Conservation (phyloP, 2,113 vertebrate genomes). For the Charina bottae region DNA sequence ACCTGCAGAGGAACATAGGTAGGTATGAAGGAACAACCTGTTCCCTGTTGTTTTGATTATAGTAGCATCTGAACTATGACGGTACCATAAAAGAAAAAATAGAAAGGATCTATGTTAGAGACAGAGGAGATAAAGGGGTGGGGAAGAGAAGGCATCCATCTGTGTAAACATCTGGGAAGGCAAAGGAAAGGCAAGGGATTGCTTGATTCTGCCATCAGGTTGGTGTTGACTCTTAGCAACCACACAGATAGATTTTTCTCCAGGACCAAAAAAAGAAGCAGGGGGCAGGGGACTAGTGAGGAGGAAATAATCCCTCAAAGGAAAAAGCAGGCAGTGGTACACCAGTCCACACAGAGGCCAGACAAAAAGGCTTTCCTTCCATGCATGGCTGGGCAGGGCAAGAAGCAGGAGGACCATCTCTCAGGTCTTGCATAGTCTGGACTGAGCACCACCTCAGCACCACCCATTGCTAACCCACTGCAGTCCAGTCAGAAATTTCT, state of each 20-base stretch:
- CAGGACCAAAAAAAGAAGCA: not conserved
- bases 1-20: not conserved
- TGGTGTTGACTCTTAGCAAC: not conserved
- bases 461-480: not conserved
- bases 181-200: not conserved
- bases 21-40: not conserved
- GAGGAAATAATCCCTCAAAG: not conserved
- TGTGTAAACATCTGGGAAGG: not conserved
- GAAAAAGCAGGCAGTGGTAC: not conserved
- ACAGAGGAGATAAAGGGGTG: not conserved
- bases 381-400: not conserved
- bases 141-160: not conserved
- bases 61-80: not conserved
- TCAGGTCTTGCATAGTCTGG: not conserved
- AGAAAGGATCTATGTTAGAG: not conserved
- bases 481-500: not conserved
- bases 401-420: not conserved
- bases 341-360: no score
- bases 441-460: no score
- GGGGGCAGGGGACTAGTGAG: not conserved
- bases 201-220: not conserved
- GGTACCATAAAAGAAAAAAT: not conserved
- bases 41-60: not conserved
- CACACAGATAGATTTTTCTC: not conserved
- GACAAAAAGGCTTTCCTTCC: not conserved